A percentile compares a stretch with the other conserved stretches of the same genome.
These are phyloP conservation scores for Linyphia triangularis DNA, from an alignment of 2,888 invertebrate genomes.

Conservation along the genomic window DNA sequence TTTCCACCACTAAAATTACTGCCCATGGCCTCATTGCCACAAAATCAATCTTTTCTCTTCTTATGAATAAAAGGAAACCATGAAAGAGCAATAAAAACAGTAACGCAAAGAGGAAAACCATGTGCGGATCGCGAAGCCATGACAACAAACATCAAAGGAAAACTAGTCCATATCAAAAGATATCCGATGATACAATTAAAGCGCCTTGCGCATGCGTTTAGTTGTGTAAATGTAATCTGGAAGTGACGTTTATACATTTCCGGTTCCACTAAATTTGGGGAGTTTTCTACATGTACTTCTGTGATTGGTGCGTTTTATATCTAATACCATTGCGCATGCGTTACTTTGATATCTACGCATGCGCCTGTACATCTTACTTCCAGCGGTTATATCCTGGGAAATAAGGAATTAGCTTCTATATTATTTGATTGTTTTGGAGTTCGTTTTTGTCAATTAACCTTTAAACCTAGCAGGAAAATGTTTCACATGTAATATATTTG, in stretches of 20 bases:
- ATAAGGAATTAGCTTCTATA: no score
- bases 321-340: background rate
- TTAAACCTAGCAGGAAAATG: background rate
- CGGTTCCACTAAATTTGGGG: background rate
- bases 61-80: no score
- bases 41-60: no score
- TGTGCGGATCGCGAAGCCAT: no score
- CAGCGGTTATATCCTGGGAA: conserved; percentile 48
- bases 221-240: background rate
- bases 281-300: background rate
- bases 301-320: background rate
- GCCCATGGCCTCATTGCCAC: no score
- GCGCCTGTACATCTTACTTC: conserved; percentile 10
- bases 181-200: no score
- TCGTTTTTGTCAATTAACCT: background rate
- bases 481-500: background rate
- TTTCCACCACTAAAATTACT: no score
- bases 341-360: background rate
- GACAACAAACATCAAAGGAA: no score
- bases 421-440: conserved; percentile 27
- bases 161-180: background rate
- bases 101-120: no score
- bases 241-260: background rate
- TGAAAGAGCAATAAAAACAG: no score
- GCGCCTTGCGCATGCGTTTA: background rate